phyloP scores from a whole-genome alignment of 2,797 vertebrate genomes.

The Otus scops region DNA sequence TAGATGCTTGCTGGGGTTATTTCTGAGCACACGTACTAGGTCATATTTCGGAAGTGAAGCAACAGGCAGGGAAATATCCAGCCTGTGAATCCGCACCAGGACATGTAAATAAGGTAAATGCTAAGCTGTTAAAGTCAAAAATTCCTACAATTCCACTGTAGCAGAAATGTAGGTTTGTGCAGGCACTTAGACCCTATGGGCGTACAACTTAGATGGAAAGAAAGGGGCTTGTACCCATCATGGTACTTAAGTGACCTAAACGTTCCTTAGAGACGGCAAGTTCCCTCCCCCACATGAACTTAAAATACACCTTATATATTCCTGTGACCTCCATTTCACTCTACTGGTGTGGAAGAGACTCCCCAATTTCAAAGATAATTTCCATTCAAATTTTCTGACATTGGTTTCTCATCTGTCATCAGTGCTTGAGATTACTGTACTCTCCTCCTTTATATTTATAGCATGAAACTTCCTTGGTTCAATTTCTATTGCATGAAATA shows the following conservation, averaged over 20 bases:
- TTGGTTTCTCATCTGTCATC: not conserved
- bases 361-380: not conserved
- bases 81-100: not conserved
- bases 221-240: not conserved
- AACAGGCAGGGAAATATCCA: not conserved
- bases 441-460: not conserved
- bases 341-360: not conserved
- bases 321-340: not conserved
- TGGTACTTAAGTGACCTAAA: not conserved
- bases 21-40: not conserved
- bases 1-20: not conserved
- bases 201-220: not conserved
- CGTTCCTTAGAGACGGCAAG: accelerated
- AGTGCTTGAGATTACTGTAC: not conserved
- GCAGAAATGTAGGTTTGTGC: not conserved
- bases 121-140: not conserved
- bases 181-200: not conserved
- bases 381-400: not conserved
- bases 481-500: slow-evolving; percentile 1
- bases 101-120: not conserved
- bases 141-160: not conserved
- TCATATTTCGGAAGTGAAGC: not conserved
- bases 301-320: not conserved
- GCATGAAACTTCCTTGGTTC: not conserved
- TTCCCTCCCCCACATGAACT: not conserved